Evolutionary conservation across 2,888 invertebrate genomes (phyloP), one percentile per base, ranked within the genome.

Genomic region (Sthenelais limicola): DNA sequence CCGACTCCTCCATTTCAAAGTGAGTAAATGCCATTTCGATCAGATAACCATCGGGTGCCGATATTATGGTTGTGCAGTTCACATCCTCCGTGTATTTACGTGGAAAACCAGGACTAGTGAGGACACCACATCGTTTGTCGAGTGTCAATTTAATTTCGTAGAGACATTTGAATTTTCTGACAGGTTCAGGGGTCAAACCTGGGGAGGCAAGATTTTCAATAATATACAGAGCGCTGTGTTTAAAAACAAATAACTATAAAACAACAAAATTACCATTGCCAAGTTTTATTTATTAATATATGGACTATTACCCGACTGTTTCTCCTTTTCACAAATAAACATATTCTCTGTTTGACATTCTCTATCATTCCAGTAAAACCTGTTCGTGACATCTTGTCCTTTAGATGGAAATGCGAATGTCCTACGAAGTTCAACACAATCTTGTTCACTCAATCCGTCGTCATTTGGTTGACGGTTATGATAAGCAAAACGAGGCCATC

Each of bases 341-440:
- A 91, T 92, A 88, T 94, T 94, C 68, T 90, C 90, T 38, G 92
- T 92, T 26, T 90, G 87, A 85, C 94, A 94, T 80, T 92, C 92
- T 32, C 94, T 85, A 84, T 94, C 94, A 85, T 94, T 94, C 94
- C 94, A 94, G 91, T 92, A 93, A 88, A 92, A 93, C 76, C 91
- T 90, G 26, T 90, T 87, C 0, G 92, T 89, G 0, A 90, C 83
- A 2, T 82, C 81, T 26, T 67, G 72, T 21, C 85, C 86, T 74
- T 87, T 86, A 3, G 77, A 78, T 0, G 84, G 82, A 35, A 91
- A 89, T 1, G 91, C 90, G 85, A 92, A 94, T 77, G 91, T 90
- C 56, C 92, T 89, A 9, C 94, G 88, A 7, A 93, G 90, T 85
- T 94, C 94, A 72, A 94, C 92, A 87, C 94, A 94, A 88, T 94